These are phyloP conservation scores for Venturia canescens DNA, from an alignment of 1,140 invertebrate species.

Conservation along the genomic window DNA sequence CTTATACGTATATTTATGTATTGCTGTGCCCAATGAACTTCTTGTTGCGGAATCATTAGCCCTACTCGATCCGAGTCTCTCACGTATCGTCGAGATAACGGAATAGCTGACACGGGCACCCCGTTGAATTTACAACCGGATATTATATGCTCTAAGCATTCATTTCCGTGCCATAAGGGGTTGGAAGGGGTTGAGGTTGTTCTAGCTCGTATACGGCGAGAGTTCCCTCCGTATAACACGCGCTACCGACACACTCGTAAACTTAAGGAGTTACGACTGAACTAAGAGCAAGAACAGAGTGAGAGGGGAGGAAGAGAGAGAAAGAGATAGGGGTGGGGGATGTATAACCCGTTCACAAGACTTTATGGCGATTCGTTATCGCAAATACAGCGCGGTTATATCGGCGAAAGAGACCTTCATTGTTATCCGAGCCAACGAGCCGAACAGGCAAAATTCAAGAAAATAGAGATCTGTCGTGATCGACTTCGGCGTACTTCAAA, in stretches of 20 bases:
- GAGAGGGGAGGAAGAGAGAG: neutral
- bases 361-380: constrained; percentile 52
- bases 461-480: constrained; percentile 4
- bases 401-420: constrained; percentile 21
- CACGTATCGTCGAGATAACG: constrained; percentile 40
- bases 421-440: neutral
- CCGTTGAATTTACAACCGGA: constrained; percentile 41
- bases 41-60: constrained; percentile 16
- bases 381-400: constrained; percentile 9
- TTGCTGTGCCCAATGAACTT: neutral
- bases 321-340: neutral
- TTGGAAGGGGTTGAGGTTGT: neutral
- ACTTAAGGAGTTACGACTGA: constrained; percentile 36
- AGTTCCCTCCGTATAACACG: constrained; percentile 29
- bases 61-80: constrained; percentile 9
- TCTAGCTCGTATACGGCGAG: constrained; percentile 25
- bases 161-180: constrained; percentile 30
- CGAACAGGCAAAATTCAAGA: neutral
- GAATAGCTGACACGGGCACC: constrained; percentile 31
- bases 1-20: neutral
- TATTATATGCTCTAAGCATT: constrained; percentile 48
- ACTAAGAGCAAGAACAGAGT: constrained; percentile 3
- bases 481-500: neutral
- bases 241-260: constrained; percentile 44
- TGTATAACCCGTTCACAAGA: constrained; percentile 39